Evolutionary conservation across 2,888 invertebrate species (phyloP), one percentile per base, ranked within the genome.

Genomic region (Cephus nigrinus): DNA sequence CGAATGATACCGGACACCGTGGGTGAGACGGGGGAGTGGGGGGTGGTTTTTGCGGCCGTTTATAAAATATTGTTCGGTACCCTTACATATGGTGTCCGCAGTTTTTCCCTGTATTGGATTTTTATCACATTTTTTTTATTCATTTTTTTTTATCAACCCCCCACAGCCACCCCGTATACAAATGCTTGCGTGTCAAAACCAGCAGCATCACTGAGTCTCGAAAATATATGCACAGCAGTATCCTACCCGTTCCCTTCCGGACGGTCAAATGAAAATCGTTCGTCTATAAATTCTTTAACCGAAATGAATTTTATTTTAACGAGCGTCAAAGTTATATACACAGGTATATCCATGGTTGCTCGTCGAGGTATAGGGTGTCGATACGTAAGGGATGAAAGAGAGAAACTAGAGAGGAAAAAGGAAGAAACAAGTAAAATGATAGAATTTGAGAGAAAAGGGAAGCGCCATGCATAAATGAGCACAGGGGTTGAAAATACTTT

Each of bases 391-490:
- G 12, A 33, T 71, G 71, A 23, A 71, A 33, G 31, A 69, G 32
- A 71, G 32, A 71, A 71, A 30, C 31, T 31, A 30, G 23, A 31
- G 30, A 30, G 12, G 23, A 11, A 23, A 30, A 75, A 55, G 68
- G 73, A 78, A 76, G 74, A 76, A 78, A 76, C 40, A 76, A 78
- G 74, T 78, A 78, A 75, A 78, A 75, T 75, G 78, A 78, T 75
- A 72, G 75, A 74, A 75, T 55, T 78, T 73, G 78, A 75, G 75
- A 75, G 73, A 55, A 55, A 55, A 55, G 55, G 55, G 55, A 55
- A 78, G 78, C 72, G 75, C 68, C 78, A 75, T 78, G 78, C 78
- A 78, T 78, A 78, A 78, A 78, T 78, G 78, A 78, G 72, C 12
- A 71, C 71, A 74, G 33, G n/a, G 73, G 55, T 68, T 73, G 40